These are phyloP conservation scores for Ischnura elegans DNA, from an alignment of 2,888 invertebrate species.

Conservation along the genomic window DNA sequence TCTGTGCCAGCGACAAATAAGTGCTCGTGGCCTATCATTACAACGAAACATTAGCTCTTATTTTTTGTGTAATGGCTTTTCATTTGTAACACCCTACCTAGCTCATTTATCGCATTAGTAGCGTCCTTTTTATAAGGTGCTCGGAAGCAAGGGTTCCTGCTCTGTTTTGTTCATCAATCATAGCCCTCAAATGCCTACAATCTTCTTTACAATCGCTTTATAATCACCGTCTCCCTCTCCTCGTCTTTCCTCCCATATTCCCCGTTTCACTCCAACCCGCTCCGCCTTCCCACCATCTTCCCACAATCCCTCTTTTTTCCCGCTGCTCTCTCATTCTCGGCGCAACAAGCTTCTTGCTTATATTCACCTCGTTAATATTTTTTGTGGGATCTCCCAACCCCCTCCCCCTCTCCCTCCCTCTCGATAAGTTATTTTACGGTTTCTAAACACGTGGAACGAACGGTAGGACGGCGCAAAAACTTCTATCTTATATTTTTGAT, in stretches of 20 bases:
- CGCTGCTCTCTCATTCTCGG: not conserved
- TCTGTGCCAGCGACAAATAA: conserved; percentile 48
- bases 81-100: conserved; percentile 65
- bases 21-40: conserved; percentile 61
- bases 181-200: conserved; percentile 54
- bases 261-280: conserved; percentile 11
- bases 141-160: conserved; percentile 53
- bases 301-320: not conserved
- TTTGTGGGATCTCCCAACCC: not conserved
- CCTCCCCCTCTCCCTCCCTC: not conserved
- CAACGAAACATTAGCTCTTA: conserved; percentile 63
- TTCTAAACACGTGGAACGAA: conserved; percentile 54
- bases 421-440: conserved; percentile 61
- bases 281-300: not conserved
- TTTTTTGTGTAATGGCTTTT: conserved; percentile 66
- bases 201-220: conserved; percentile 66
- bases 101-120: conserved; percentile 64
- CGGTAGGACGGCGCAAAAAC: conserved; percentile 25
- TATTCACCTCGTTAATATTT: conserved; percentile 63
- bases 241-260: conserved; percentile 12
- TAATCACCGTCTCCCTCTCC: conserved; percentile 48
- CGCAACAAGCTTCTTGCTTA: conserved; percentile 38
- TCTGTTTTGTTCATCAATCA: conserved; percentile 57
- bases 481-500: conserved; percentile 33
- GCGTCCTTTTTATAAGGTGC: conserved; percentile 58